These are phyloP conservation scores for Lepidocyrtinus sp. DNA, from an alignment of 2,888 invertebrate species.

Conservation along the genomic window DNA sequence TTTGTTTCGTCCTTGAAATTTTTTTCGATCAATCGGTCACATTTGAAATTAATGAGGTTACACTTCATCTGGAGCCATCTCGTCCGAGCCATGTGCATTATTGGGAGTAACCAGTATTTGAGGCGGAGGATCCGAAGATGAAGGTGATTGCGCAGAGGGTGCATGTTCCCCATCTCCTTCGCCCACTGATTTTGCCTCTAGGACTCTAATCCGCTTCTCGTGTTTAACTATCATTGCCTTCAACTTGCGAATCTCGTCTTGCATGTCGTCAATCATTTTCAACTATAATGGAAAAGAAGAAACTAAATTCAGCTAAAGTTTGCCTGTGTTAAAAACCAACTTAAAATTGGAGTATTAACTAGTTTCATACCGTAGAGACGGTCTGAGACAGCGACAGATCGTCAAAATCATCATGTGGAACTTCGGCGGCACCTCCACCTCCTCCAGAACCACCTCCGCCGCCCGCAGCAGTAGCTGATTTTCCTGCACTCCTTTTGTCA, in stretches of 20 bases:
- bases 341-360: neutral
- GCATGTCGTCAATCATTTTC: constrained; percentile 81
- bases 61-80: constrained; percentile 72
- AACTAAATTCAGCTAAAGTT: no score
- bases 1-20: no score
- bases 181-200: constrained; percentile 76
- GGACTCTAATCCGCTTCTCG: constrained; percentile 86
- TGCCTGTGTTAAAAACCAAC: neutral
- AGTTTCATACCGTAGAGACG: constrained; percentile 55
- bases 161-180: constrained; percentile 44
- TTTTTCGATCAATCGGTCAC: no score
- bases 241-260: constrained; percentile 91
- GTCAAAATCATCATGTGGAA: constrained; percentile 63
- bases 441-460: constrained; percentile 52
- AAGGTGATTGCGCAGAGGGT: constrained; percentile 58
- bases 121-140: constrained; percentile 65
- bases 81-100: constrained; percentile 66
- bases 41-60: constrained; percentile 63
- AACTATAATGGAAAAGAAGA: constrained; percentile 54
- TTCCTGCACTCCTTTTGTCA: constrained; percentile 76
- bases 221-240: constrained; percentile 96
- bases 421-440: constrained; percentile 58
- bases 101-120: constrained; percentile 64
- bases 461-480: constrained; percentile 66
- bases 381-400: constrained; percentile 57